Conservation (phyloP, 2,888 invertebrate species). For the Diloba caeruleocephala region DNA sequence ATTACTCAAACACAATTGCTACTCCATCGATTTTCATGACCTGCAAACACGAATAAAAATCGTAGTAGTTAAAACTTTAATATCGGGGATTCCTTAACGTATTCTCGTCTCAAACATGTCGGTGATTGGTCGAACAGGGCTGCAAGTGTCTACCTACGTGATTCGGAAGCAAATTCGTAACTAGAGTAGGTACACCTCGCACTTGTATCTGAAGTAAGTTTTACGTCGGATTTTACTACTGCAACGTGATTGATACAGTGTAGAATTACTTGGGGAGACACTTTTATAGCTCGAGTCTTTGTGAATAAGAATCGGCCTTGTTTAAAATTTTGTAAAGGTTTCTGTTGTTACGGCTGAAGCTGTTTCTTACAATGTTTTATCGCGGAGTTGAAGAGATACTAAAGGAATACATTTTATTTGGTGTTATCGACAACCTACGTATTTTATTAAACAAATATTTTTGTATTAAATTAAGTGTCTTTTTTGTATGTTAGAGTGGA, state of each 20-base stretch:
- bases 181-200: conserved; percentile 26
- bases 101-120: conserved; percentile 80
- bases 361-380: conserved; percentile 42
- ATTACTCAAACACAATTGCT: conserved; percentile 13
- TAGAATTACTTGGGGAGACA: conserved; percentile 58
- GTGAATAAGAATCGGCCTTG: conserved; percentile 59
- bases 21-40: conserved; percentile 35
- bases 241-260: conserved; percentile 72
- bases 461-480: no score
- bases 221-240: conserved; percentile 68
- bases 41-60: conserved; percentile 46
- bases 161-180: conserved; percentile 67
- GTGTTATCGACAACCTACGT: conserved; percentile 6
- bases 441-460: background rate
- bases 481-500: no score
- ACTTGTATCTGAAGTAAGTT: conserved; percentile 61
- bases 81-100: conserved; percentile 74
- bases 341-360: conserved; percentile 34
- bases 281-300: conserved; percentile 56
- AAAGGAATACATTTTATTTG: conserved; percentile 26
- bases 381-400: conserved; percentile 12
- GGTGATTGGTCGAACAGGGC: conserved; percentile 85
- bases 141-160: conserved; percentile 83
- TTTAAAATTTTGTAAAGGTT: conserved; percentile 55
- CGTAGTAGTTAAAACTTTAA: conserved; percentile 59